Evolutionary conservation across 2,113 vertebrate genomes (phyloP), one percentile per base, ranked within the genome.

Genomic region (Electrona antarctica): DNA sequence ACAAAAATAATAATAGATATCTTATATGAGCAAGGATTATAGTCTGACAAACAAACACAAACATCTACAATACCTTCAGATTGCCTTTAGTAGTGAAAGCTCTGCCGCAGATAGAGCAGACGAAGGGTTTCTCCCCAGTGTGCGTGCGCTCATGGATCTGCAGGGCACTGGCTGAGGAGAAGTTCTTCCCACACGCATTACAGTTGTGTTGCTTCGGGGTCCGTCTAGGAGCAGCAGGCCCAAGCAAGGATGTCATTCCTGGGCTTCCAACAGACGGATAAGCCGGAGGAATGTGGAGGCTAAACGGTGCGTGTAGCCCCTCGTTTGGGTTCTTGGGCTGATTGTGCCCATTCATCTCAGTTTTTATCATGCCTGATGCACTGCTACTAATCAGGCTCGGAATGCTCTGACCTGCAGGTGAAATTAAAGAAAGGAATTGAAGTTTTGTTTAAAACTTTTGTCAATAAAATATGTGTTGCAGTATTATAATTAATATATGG

Each of bases 81-180:
- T 99, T 99, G 87, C 98, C 98, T 92, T 99, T 99, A 69, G 98
- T 99, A 91, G 98, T 99, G 93, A 99, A 99, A 65, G 98, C 98
- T 91, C 98, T 92, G 80, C 97, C 97, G 57, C 98, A 99, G 91
- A 99, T 93, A 82, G 96, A 96, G 91, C 98, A 99, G 87, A 96
- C 95, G 54, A 99, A 99, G 0, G 98, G 98, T 89, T 99, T 99
- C 94, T 99, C 98, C 73, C 98, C 98, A 0, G 98, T 99, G 94
- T 99, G 98, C 12, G 97, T 99, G 82, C 98, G 96, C 88, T 98
- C 97, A 4, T 99, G 98, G 92, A 99, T 99, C 95, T 99, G 98
- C 75, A 99, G 94, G 69, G 98, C 98, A 64, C 98, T 99, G 90
- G 97, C 97, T 7, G 98, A 99, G 13, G 98, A 99, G 94, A 98